A percentile compares a stretch with the other conserved stretches of the same genome.
These are phyloP conservation scores for Ctenodactylus gundi DNA, from an alignment of 2,113 vertebrate species.

Conservation along the genomic window DNA sequence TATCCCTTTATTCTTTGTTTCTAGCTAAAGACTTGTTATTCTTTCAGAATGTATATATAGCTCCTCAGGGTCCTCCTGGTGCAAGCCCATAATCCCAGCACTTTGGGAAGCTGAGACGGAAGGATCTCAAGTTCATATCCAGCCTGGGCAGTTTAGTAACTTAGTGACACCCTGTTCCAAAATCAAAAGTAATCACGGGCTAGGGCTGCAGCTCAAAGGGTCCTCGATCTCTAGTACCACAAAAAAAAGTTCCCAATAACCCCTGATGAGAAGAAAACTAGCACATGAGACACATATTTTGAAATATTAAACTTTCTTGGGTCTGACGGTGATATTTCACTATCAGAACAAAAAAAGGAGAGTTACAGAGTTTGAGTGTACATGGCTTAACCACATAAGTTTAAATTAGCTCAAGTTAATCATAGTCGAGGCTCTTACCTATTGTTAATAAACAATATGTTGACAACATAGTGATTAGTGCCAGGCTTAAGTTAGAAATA, in stretches of 20 bases:
- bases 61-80: too few species aligned
- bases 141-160: too few species aligned
- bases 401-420: conserved; percentile 3
- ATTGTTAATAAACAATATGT: background rate
- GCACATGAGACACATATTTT: background rate
- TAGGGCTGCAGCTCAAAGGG: too few species aligned
- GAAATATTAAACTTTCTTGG: conserved; percentile 27
- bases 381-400: background rate
- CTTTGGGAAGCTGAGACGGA: too few species aligned
- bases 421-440: background rate
- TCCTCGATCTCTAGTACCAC: too few species aligned
- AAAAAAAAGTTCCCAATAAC: conserved; percentile 10
- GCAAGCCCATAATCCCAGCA: too few species aligned
- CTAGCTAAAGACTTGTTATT: too few species aligned
- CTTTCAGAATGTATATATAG: too few species aligned
- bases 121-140: too few species aligned
- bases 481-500: conserved; percentile 21
- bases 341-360: conserved; percentile 2
- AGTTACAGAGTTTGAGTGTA: conserved; percentile 33
- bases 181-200: too few species aligned
- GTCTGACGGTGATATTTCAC: background rate
- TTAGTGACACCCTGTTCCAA: too few species aligned
- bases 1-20: too few species aligned
- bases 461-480: background rate
- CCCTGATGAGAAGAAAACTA: conserved; percentile 23